Evolutionary conservation across 1,140 invertebrate genomes (phyloP).

Genomic region (Calycopis cecrops): DNA sequence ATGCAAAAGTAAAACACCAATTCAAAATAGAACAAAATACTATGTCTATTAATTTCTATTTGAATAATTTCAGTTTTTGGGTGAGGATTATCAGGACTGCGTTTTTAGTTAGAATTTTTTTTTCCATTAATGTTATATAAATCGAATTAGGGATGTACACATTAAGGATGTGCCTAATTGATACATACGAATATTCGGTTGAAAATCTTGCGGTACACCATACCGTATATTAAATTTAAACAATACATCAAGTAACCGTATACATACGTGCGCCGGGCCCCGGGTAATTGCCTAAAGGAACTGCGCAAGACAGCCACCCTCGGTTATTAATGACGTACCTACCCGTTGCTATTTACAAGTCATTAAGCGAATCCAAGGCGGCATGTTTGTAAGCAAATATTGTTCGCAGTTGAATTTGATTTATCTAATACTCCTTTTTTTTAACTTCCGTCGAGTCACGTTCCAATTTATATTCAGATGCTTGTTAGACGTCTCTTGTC

Average conservation of each 20-base stretch:
- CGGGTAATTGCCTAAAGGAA: slow-evolving; percentile 51
- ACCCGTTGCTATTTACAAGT: slow-evolving; percentile 52
- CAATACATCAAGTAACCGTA: slow-evolving; percentile 18
- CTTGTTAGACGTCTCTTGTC: no score
- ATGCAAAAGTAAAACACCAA: no score
- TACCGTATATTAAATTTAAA: slow-evolving; percentile 19
- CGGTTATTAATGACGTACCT: slow-evolving; percentile 52
- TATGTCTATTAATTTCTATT: no score
- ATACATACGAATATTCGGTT: neutral
- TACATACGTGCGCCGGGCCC: slow-evolving; percentile 16
- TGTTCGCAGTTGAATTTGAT: slow-evolving; percentile 23
- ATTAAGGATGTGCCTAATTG: neutral
- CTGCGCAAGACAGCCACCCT: slow-evolving; percentile 45
- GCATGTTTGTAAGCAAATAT: slow-evolving; percentile 50
- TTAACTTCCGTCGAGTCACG: slow-evolving; percentile 3
- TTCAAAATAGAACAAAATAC: no score
- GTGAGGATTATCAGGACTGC: no score
- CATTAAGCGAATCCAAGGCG: slow-evolving; percentile 45
- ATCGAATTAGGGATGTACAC: neutral
- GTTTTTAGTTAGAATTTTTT: no score
- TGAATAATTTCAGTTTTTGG: no score
- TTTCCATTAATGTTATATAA: no score
- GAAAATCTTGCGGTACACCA: slow-evolving; percentile 7
- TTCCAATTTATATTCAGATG: slow-evolving; percentile 2
- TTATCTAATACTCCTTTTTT: slow-evolving; percentile 20